Conservation (phyloP, 2,113 vertebrate species). For the Notothenia coriiceps region DNA sequence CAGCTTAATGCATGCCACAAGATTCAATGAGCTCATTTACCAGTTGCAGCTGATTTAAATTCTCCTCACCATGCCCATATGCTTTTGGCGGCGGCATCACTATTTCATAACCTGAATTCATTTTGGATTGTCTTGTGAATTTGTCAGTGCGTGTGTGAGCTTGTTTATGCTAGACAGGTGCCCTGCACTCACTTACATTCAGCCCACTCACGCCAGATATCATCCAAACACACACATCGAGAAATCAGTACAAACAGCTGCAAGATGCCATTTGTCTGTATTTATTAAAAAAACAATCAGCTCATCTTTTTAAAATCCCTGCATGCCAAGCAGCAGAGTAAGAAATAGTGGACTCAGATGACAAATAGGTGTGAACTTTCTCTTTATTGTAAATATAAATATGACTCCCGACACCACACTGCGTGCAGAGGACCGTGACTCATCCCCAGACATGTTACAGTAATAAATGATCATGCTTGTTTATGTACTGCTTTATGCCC, state of each 20-base stretch:
- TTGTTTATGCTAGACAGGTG: slow-evolving; percentile 42
- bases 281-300: slow-evolving; percentile 33
- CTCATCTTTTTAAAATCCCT: slow-evolving; percentile 13
- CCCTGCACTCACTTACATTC: slow-evolving; percentile 29
- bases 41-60: slow-evolving; percentile 38
- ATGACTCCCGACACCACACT: background rate
- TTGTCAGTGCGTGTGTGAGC: slow-evolving; percentile 27
- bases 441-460: slow-evolving; percentile 44
- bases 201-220: slow-evolving; percentile 28
- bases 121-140: slow-evolving; percentile 29
- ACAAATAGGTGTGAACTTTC: slow-evolving; percentile 33
- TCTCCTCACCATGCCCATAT: slow-evolving; percentile 12
- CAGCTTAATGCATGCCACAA: slow-evolving; percentile 34
- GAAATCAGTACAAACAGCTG: slow-evolving; percentile 35
- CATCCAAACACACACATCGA: slow-evolving; percentile 27
- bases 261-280: slow-evolving; percentile 28
- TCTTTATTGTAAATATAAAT: slow-evolving; percentile 24
- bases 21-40: slow-evolving; percentile 28
- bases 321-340: slow-evolving; percentile 14
- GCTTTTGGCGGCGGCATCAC: slow-evolving; percentile 42
- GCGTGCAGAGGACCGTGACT: slow-evolving; percentile 33
- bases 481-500: slow-evolving; percentile 44
- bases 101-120: slow-evolving; percentile 52
- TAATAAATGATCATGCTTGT: slow-evolving; percentile 52
- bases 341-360: slow-evolving; percentile 27